Evolutionary conservation across 2,113 vertebrate species (phyloP), one percentile per base, ranked within the genome.

Genomic region (Burhinus oedicnemus): DNA sequence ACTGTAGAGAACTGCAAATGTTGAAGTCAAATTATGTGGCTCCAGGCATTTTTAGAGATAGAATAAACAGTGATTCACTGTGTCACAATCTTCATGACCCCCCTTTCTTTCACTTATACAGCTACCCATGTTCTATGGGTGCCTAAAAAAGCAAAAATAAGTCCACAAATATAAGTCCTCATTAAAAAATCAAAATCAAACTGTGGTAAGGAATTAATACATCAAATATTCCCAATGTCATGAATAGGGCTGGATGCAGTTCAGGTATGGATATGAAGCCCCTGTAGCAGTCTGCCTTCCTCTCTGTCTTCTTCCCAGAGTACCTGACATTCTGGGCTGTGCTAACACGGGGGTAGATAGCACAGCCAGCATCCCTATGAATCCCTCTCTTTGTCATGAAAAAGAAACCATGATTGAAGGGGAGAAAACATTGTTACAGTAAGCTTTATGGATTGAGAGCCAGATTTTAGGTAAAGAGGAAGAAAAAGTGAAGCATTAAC

Each of bases 31-130:
- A 84, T 80, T 87, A 86, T 62, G 36, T 74, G 26, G 29, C 91
- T 89, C 52, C 49, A 69, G 85, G 69, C 76, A 93, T 77, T 90
- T 95, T 83, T 69, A 80, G 76, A 91, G 72, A 61, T 11, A 76
- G 86, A 82, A 94, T 84, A 95, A 96, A 93, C 78, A 95, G 45
- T 93, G 93, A 95, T 90, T 96, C 85, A 92, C 12, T 64, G 58
- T 75, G 78, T 60, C 54, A 77, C n/a, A 49, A 21, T 83, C 26
- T 20, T 83, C 38, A 69, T 83, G 80, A 87, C 42, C 54, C 13
- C 4, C 10, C 30, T 68, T 64, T 66, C 42, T 65, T 89, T 91
- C 47, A 55, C 23, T 80, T 90, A 69, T 23, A 72, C 40, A 89
- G n/a, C 44, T 89, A 34, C 15, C 34, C 60, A 74, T 64, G 42